phyloP scores from a whole-genome alignment of 2,888 invertebrate genomes.

The Drosophila yooni region DNA sequence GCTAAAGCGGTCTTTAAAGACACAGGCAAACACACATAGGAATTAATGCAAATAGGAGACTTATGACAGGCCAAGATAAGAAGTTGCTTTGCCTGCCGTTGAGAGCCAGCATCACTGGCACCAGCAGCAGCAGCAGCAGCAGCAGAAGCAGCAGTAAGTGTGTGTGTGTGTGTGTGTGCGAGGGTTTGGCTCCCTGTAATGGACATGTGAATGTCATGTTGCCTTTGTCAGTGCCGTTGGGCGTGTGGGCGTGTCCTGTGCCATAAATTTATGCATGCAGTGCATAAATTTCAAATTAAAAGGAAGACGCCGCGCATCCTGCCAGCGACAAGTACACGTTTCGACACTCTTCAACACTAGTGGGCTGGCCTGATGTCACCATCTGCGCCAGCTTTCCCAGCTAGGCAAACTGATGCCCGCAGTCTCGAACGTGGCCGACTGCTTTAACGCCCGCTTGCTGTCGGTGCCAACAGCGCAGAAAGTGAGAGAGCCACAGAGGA shows the following conservation, averaged over 20 bases:
- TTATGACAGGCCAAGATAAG: conserved; percentile 41
- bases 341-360: conserved; percentile 77
- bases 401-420: conserved; percentile 37
- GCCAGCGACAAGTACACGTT: conserved; percentile 79
- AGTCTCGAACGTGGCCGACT: conserved; percentile 30
- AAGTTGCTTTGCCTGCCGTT: conserved; percentile 30
- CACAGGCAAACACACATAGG: background rate
- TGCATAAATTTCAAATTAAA: conserved; percentile 79
- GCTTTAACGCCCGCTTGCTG: conserved; percentile 47
- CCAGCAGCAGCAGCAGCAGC: conserved; percentile 27
- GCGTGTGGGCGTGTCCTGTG: conserved; percentile 63
- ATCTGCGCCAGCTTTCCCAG: conserved; percentile 8
- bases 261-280: conserved; percentile 81
- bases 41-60: conserved; percentile 11
- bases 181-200: conserved; percentile 50
- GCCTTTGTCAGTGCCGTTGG: conserved; percentile 71
- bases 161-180: conserved; percentile 27
- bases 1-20: conserved; percentile 25
- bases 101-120: conserved; percentile 43
- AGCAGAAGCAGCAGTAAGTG: background rate
- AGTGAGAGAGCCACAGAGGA: background rate
- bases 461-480: conserved; percentile 43
- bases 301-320: conserved; percentile 67
- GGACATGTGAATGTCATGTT: conserved; percentile 80
- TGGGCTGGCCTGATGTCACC: conserved; percentile 27